Base-by-base conservation (phyloP, 2,797 vertebrate genomes). In the Gymnothorax reevesii region DNA sequence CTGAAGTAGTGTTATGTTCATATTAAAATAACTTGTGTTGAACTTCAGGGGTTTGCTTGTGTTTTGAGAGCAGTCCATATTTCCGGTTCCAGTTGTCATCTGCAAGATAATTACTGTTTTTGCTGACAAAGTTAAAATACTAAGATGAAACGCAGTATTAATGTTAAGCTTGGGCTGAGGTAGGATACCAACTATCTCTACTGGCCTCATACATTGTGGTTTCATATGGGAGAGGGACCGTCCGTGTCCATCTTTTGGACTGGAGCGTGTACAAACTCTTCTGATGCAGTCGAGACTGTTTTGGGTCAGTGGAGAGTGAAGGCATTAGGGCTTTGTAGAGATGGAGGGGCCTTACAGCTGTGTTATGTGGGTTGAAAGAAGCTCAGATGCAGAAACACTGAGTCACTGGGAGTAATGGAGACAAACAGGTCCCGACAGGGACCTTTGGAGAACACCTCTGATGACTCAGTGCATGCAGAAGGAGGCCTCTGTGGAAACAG, bases 381-480 rank as follows among this genome's bases (percentile, higher is more conserved):
- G 42, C 15, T 9, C 54, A 55, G 83, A 54, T 57, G 4, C 49
- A 66, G 73, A 59, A 7, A 64, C 62, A 5, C 33, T 66, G 42
- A 54, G 54, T 75, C 22, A 33, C 5, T 55, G 57, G 55, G 25
- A 77, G 27, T 15, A 15, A 42, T 52, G 22, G 3, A 52, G 57
- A 25, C 12, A 13, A 55, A 25, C 87, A 75, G 84, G 85, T 71
- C 80, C 27, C 20, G 49, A 64, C 71, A 77, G 25, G 69, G 83
- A 42, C 52, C 27, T 83, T 52, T 71, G 85, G 86, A 13, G 54
- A 33, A 87, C 27, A 42, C 54, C 25, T 33, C 33, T 49, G 49
- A 69, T 59, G 55, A 88, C 49, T 82, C 55, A 75, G 55, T 10
- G 59, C n/a, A 54, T 22, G 49, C 71, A 86, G 52, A 86, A 84